phyloP scores from a whole-genome alignment of 2,797 vertebrate species.

The Aplochiton taeniatus region DNA sequence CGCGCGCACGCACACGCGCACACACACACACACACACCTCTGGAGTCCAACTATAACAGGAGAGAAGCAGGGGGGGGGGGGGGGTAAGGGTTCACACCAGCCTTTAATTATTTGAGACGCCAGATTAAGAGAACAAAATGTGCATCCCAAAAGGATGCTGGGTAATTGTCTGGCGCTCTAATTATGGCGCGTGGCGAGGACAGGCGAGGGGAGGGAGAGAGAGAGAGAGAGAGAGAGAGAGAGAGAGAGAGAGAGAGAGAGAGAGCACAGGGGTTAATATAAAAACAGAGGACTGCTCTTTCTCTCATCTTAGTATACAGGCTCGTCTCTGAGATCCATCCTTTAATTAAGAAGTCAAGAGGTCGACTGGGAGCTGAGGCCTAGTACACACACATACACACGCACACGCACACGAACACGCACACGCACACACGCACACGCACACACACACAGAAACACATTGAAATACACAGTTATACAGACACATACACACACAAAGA shows the following conservation, averaged over 20 bases:
- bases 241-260: neutral
- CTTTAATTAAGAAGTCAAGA: too few species aligned
- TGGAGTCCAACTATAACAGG: constrained; percentile 39
- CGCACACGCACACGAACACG: neutral
- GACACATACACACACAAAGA: neutral
- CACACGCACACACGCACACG: neutral
- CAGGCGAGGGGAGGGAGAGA: neutral
- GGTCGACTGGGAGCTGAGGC: too few species aligned
- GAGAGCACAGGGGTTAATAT: neutral
- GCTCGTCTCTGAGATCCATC: too few species aligned
- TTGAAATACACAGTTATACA: neutral
- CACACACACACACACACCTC: constrained; percentile 18
- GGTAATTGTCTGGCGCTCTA: constrained; percentile 74
- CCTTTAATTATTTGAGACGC: constrained; percentile 77
- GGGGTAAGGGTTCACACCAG: constrained; percentile 55
- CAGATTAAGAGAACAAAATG: constrained; percentile 79
- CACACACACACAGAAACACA: neutral
- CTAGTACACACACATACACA: constrained; percentile 1
- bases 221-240: neutral
- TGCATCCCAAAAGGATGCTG: constrained; percentile 66
- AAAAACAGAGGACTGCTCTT: neutral
- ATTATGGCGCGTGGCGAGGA: constrained; percentile 56
- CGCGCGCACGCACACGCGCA: neutral
- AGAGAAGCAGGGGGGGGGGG: neutral
- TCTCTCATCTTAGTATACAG: too few species aligned